Base-by-base conservation (phyloP, 2,888 invertebrate genomes). In the Lithophane leautieri region DNA sequence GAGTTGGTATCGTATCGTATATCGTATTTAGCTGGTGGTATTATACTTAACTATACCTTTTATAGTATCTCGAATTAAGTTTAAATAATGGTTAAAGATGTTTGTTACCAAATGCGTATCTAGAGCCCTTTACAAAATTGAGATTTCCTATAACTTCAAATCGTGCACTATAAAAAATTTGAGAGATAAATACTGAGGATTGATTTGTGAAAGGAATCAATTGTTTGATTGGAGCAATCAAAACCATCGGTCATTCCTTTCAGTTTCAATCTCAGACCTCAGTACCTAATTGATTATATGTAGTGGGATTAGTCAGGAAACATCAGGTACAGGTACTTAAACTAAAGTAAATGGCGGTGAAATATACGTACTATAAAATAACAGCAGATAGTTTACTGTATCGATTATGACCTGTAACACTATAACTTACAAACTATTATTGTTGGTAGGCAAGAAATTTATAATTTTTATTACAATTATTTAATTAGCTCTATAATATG, bases 401-500 rank as follows among this genome's bases (percentile, higher is more conserved):
- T 54, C 12, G 14, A n/a, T 47, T 22, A 50, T 22, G 28, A 60
- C 44, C 25, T 34, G 34, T 22, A 44, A 28, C 22, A n/a, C n/a
- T n/a, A n/a, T n/a, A 47, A 22, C 4, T 56, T 25, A 4, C 8
- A 40, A 47, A 54, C 14, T 47, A 34, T 34, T 34, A 4, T 16
- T 71, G 34, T 58, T 50, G 12, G 1, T 25, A n/a, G 14, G 14
- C 52, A 68, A 82, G n/a, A 47, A 68, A 81, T 28, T 47, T 44
- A 76, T 76, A 54, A 68, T n/a, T 68, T 81, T 63, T 54, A 65
- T 75, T 69, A 9, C 66, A 66, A 54, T 12, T 14, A 54, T 56
- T 81, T 63, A 68, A 62, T 52, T 28, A 78, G 61, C 3, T 42
- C 9, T 52, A 42, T n/a, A n/a, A n/a, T n/a, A n/a, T n/a, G 28